Base-by-base conservation (phyloP, 1,140 invertebrate species). In the Babylonia areolata region DNA sequence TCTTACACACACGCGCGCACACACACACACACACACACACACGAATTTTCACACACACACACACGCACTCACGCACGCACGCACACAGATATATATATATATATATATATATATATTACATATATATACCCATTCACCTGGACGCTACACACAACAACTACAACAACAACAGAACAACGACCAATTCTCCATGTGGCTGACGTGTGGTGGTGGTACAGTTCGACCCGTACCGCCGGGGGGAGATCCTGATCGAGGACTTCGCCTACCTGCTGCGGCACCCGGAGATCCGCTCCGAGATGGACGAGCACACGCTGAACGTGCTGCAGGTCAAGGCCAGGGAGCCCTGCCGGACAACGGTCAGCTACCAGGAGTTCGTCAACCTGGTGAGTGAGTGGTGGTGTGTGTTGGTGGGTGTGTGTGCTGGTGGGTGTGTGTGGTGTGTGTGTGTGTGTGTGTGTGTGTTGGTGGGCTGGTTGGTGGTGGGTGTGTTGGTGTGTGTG, bases 281-380 rank as follows among this genome's bases (percentile, higher is more conserved):
- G 1, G 97, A 98, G 92, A 98, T 98, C 95, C 95, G 96, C 89
- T 95, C 96, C 73, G 96, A 97, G 93, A 96, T 98, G 91, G 96
- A 97, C 87, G 95, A 96, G 69, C 90, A 91, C 85, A 97, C 97
- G 89, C 97, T 98, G 94, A 95, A 96, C 88, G 96, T 97, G 92
- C 96, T 97, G 82, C 95, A 97, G 86, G 92, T 91, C 87, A 92
- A 89, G 85, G 93, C 96, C 86, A 96, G 96, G 1, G 95, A 95
- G 42, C 95, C 96, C 92, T 93, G 95, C 83, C 96, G 94, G 86
- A 96, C 95, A 87, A 95, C 96, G 31, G 97, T 98, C 90, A 98
- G 97, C 37, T 98, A 98, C 95, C 97, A 98, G 94, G 98, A 98
- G 93, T 98, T 98, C 94, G 97, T 99, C 87, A 98, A 98, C 96